A percentile compares a stretch with the other conserved stretches of the same genome.
Conservation (phyloP, 2,888 invertebrate genomes). For the Pollenia labialis region DNA sequence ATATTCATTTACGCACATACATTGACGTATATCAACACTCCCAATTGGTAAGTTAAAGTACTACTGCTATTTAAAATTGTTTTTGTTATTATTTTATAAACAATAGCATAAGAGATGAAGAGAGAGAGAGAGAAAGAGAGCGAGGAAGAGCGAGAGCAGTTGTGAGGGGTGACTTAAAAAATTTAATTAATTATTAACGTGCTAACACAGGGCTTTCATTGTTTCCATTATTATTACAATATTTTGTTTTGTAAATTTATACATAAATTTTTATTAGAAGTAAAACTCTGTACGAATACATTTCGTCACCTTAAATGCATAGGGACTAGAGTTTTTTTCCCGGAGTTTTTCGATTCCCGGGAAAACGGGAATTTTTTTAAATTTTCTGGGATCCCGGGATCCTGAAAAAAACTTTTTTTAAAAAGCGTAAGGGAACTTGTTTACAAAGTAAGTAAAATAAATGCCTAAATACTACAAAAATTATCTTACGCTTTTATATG, state of each 20-base stretch:
- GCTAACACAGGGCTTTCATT: slow-evolving; percentile 44
- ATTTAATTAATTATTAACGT: slow-evolving; percentile 71
- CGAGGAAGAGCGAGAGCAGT: background rate
- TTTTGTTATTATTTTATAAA: background rate
- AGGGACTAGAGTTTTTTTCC: too few species aligned
- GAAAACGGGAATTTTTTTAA: too few species aligned
- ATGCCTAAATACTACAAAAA: too few species aligned
- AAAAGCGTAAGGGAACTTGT: too few species aligned
- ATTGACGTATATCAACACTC: background rate
- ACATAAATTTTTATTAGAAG: too few species aligned
- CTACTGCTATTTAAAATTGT: background rate
- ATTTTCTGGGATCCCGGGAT: too few species aligned
- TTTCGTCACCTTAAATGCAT: background rate
- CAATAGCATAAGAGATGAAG: background rate
- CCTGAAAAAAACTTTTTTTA: too few species aligned
- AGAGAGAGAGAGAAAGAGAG: background rate
- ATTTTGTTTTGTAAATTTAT: slow-evolving; percentile 29
- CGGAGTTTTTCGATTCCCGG: too few species aligned
- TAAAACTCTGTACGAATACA: background rate
- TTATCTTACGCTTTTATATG: too few species aligned
- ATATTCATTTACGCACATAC: background rate
- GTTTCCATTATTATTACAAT: slow-evolving; percentile 42
- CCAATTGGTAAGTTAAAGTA: slow-evolving; percentile 41
- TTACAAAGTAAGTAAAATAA: too few species aligned
- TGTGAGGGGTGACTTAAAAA: slow-evolving; percentile 41